These are phyloP conservation scores for Homarus gammarus DNA, from an alignment of 2,888 invertebrate species.

Conservation along the genomic window DNA sequence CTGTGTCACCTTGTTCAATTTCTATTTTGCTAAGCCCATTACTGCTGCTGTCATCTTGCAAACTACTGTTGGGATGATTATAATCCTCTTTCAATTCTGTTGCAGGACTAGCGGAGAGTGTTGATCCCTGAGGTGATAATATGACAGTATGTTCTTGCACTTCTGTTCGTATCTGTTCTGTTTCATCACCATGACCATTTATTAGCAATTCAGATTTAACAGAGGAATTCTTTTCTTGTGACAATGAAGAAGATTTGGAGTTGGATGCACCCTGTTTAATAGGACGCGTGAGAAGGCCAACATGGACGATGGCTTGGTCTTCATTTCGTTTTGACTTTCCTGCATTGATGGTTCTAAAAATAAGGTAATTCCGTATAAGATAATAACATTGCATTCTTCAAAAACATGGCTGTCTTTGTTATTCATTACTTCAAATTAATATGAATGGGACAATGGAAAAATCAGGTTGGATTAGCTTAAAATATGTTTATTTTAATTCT, in stretches of 20 bases:
- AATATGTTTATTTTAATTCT: too few species aligned
- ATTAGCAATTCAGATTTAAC: conserved; percentile 21
- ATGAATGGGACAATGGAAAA: too few species aligned
- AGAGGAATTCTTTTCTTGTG: conserved; percentile 13
- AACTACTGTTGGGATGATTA: not conserved
- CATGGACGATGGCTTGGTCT: conserved; percentile 84
- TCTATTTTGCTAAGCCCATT: not conserved
- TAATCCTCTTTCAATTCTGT: conserved; percentile 56
- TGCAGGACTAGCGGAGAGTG: conserved; percentile 57
- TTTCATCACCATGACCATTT: conserved; percentile 54
- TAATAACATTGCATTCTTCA: too few species aligned
- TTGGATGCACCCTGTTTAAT: conserved; percentile 16
- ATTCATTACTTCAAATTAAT: too few species aligned
- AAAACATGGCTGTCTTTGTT: too few species aligned
- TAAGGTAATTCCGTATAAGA: too few species aligned
- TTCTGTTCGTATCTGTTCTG: not conserved
- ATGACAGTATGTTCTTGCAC: conserved; percentile 37
- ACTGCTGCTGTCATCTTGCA: not conserved
- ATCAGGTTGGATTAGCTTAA: too few species aligned
- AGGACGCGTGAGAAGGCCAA: conserved; percentile 77
- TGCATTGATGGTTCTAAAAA: conserved; percentile 83
- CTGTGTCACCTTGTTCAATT: conserved; percentile 22
- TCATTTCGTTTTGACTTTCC: conserved; percentile 89
- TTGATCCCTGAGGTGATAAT: conserved; percentile 38
- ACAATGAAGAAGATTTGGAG: conserved; percentile 13